These are phyloP conservation scores for Lacanobia oleracea DNA, from an alignment of 2,888 invertebrate species.

Conservation along the genomic window DNA sequence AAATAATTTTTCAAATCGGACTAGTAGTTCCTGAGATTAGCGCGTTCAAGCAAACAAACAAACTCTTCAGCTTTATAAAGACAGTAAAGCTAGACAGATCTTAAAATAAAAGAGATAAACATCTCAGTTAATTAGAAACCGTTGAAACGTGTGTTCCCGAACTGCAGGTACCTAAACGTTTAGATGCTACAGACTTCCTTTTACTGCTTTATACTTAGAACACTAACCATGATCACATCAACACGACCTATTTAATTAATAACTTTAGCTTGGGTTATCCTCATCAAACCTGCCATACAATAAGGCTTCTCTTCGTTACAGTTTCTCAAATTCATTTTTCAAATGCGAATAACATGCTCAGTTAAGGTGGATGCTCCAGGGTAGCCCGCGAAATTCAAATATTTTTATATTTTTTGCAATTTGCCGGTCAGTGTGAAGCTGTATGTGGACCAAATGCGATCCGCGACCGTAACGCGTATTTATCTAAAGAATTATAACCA, in stretches of 20 bases:
- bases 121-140: neutral
- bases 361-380: too few relatives aligned
- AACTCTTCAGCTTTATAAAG: too few relatives aligned
- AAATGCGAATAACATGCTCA: conserved; percentile 3
- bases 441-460: too few relatives aligned
- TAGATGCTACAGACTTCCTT: neutral
- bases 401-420: too few relatives aligned
- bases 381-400: too few relatives aligned
- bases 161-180: neutral
- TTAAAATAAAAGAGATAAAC: conserved; percentile 1
- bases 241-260: neutral
- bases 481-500: too few relatives aligned
- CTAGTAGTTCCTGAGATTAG: too few relatives aligned
- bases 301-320: neutral
- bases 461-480: too few relatives aligned
- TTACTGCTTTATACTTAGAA: neutral
- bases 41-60: too few relatives aligned
- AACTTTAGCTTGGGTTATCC: conserved; percentile 22
- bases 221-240: neutral
- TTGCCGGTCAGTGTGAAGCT: too few relatives aligned
- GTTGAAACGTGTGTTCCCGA: neutral
- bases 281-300: conserved; percentile 7
- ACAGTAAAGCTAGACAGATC: neutral
- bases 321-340: neutral
- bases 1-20: too few relatives aligned